Base-by-base conservation (phyloP, 2,797 vertebrate species). In the Macropodus opercularis region DNA sequence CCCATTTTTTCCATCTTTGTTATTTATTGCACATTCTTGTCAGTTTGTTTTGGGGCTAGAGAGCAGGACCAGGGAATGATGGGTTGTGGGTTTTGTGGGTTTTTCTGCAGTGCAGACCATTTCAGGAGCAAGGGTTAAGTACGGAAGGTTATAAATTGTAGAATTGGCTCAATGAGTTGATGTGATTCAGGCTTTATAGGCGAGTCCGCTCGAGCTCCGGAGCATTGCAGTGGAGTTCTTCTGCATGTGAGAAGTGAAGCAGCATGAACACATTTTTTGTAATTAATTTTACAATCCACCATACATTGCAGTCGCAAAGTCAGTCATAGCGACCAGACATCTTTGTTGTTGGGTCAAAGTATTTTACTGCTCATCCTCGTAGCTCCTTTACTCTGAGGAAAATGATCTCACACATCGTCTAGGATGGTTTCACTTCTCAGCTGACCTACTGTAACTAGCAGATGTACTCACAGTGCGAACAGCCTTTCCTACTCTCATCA, bases 11-110 rank as follows among this genome's bases (percentile, higher is more conserved):
- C 38, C 23, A 24, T 56, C 43, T 76, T 65, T 80, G 47, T 76
- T 68, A 81, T 83, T 80, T 75, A 83, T 84, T 80, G 63, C 62
- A 72, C 70, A 77, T 72, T 73, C 54, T 80, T 75, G 42, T 66
- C 74, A 76, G 63, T 75, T 72, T 75, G 59, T 79, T 77, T 47
- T 69, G 34, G 12, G 38, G 54, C 75, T 81, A 52, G 55, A 53
- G 64, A 56, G 27, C 36, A 75, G 61, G 62, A 69, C 55, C 42
- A 27, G 41, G 24, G 67, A 70, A 66, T 67, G 53, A 76, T 59
- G 35, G 49, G 63, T 72, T 71, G 38, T 60, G n/a, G 50, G 41
- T 61, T 79, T 72, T 62, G 50, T 81, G 52, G 64, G 49, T 65
- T 73, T 46, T 44, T 22, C 36, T 66, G 51, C 72, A 75, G 52